phyloP scores from a whole-genome alignment of 2,797 vertebrate species.

The Micromesistius poutassou region DNA sequence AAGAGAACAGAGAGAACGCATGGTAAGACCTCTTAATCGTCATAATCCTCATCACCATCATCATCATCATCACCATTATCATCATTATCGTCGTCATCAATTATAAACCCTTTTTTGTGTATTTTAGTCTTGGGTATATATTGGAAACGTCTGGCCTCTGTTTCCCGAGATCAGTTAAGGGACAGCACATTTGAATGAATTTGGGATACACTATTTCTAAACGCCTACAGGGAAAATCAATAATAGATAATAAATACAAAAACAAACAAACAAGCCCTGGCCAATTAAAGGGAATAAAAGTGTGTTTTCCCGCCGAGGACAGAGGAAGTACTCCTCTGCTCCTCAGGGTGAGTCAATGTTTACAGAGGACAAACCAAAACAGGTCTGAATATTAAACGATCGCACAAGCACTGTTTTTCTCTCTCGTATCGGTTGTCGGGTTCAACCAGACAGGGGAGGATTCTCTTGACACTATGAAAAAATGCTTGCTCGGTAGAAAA shows the following conservation, averaged over 20 bases:
- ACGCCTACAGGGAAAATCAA: background rate
- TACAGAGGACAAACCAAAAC: slow-evolving; percentile 26
- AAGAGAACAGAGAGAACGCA: background rate
- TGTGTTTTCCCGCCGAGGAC: background rate
- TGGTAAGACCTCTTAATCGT: background rate
- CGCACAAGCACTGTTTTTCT: slow-evolving; percentile 41
- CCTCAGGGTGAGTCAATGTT: background rate
- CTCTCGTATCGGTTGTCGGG: background rate
- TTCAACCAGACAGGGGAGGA: slow-evolving; percentile 39
- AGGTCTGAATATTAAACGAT: slow-evolving; percentile 52
- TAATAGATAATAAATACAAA: background rate
- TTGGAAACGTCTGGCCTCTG: too few relatives aligned
- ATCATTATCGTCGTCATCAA: background rate
- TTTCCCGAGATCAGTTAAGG: too few relatives aligned
- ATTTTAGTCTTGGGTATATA: background rate
- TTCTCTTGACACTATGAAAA: slow-evolving; percentile 32
- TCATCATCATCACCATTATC: background rate
- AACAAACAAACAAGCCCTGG: background rate
- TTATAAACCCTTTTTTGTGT: background rate
- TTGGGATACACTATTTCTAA: too few relatives aligned
- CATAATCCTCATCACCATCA: background rate
- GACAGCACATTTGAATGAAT: too few relatives aligned
- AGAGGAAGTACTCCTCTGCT: background rate
- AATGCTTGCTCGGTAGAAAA: slow-evolving; percentile 37
- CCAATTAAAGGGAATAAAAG: background rate